A percentile compares a stretch with the other conserved stretches of the same genome.
Evolutionary conservation across 1,140 invertebrate genomes (phyloP).

Genomic region (Aphelinus certus): DNA sequence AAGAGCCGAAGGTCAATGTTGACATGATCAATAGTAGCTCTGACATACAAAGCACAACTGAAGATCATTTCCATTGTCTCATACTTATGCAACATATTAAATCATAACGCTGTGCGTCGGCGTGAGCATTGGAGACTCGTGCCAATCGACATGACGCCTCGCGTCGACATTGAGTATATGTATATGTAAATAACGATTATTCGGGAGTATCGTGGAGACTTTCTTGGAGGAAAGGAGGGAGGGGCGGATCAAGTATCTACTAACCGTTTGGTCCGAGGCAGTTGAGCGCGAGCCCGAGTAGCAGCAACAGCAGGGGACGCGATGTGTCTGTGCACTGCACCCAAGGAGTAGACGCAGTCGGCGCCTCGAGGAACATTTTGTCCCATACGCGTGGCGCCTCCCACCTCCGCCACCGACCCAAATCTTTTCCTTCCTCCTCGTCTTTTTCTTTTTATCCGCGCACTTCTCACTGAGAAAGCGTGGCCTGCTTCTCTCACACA

Average conservation of each 20-base stretch:
- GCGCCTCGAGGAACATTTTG: constrained; percentile 28
- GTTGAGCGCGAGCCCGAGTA: constrained; percentile 24
- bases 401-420: not conserved
- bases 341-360: constrained; percentile 2
- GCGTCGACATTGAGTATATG: not conserved
- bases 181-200: not conserved
- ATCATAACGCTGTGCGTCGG: not conserved
- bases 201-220: not conserved
- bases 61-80: not conserved
- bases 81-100: not conserved
- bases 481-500: too few relatives aligned
- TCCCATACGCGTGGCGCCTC: constrained; percentile 24
- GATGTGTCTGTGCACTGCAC: not conserved
- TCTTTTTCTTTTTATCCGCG: constrained; percentile 1
- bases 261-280: constrained; percentile 27
- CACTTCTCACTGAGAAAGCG: too few relatives aligned
- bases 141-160: not conserved
- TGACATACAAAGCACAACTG: too few relatives aligned
- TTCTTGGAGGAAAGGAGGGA: not conserved
- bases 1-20: too few relatives aligned
- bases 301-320: not conserved
- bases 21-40: too few relatives aligned
- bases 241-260: not conserved
- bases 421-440: not conserved
- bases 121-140: not conserved